Conservation (phyloP, 2,113 vertebrate genomes). For the Peromyscus leucopus region DNA sequence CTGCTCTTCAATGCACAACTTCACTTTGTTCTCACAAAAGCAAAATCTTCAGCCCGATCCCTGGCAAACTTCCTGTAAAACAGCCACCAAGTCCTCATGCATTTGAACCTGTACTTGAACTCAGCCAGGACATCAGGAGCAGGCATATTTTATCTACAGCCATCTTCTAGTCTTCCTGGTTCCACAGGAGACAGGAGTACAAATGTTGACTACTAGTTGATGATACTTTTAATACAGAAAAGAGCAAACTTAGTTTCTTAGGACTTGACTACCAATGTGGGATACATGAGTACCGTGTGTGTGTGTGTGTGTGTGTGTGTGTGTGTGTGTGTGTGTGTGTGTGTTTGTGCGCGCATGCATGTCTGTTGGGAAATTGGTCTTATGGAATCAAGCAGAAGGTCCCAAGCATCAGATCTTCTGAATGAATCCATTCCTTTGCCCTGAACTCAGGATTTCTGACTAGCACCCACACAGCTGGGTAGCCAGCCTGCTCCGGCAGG, state of each 20-base stretch:
- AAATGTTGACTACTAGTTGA: neutral
- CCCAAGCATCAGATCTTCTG: neutral
- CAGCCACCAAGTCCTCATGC: neutral
- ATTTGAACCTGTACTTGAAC: neutral
- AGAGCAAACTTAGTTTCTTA: neutral
- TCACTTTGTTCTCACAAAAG: slow-evolving; percentile 28
- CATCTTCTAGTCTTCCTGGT: neutral
- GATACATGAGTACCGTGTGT: fast-evolving
- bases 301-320: fast-evolving
- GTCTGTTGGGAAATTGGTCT: neutral
- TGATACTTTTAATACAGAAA: neutral
- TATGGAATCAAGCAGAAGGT: neutral
- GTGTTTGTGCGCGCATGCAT: neutral
- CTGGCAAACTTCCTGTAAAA: neutral
- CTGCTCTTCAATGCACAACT: slow-evolving; percentile 57
- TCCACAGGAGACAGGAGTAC: neutral
- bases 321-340: fast-evolving
- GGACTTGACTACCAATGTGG: neutral
- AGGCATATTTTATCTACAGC: neutral
- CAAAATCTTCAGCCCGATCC: neutral
- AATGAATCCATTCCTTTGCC: neutral
- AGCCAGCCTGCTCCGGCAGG: fast-evolving
- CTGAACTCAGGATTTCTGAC: neutral
- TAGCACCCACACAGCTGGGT: neutral
- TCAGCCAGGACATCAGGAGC: neutral